phyloP scores from a whole-genome alignment of 2,113 vertebrate genomes.

The Lophochroa leadbeateri region DNA sequence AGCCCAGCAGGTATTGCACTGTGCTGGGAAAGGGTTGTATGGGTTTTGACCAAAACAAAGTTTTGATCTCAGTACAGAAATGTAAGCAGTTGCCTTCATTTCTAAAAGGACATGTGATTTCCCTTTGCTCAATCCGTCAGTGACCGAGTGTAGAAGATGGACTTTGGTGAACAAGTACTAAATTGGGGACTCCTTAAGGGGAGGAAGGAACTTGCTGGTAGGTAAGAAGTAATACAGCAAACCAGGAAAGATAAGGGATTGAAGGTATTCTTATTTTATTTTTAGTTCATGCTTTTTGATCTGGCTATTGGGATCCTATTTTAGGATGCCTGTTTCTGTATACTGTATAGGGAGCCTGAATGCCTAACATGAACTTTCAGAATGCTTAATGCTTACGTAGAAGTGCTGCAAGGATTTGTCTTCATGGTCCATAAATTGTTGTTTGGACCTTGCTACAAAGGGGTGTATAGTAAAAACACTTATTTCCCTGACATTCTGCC shows the following conservation, averaged over 20 bases:
- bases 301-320: neutral
- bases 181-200: neutral
- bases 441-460: neutral
- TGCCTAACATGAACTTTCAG: neutral
- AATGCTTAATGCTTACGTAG: neutral
- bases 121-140: neutral
- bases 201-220: neutral
- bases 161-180: neutral
- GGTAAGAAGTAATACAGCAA: neutral
- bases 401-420: neutral
- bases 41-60: neutral
- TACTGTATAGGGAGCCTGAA: neutral
- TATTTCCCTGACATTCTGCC: neutral
- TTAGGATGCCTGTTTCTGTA: neutral
- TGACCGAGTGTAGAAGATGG: rapidly evolving
- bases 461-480: neutral
- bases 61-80: neutral
- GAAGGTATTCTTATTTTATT: neutral
- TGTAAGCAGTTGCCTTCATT: neutral
- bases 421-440: neutral
- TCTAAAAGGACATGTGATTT: neutral
- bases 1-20: neutral
- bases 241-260: neutral
- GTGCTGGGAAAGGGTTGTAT: neutral
- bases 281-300: neutral